phyloP scores from a whole-genome alignment of 53 echinoderm and acorn worm species.

The Zoroaster sp. region DNA sequence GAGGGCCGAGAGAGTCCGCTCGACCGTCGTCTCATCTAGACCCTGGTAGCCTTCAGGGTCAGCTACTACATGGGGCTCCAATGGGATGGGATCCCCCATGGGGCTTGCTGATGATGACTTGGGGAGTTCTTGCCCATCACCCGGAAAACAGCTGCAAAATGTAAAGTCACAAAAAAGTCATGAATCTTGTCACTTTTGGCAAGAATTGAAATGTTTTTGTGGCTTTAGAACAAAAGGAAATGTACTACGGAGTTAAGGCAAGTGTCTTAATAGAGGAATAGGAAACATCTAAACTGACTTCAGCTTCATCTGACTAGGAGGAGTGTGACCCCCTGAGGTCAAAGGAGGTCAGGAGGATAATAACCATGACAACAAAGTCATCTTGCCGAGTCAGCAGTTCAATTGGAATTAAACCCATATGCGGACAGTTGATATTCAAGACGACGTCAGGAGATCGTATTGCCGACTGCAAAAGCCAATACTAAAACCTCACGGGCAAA shows the following conservation, averaged over 20 bases:
- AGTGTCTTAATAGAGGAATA: neutral
- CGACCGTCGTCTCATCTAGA: neutral
- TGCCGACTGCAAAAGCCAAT: no score
- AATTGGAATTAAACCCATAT: no score
- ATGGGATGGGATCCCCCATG: neutral
- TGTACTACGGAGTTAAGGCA: no score
- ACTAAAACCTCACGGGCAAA: no score
- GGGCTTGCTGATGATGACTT: neutral
- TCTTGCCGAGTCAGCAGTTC: no score
- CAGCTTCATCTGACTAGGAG: neutral
- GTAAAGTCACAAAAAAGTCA: neutral
- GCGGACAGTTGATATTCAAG: no score
- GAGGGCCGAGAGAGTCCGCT: conserved; percentile 39
- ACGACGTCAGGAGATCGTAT: no score
- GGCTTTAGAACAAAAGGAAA: no score
- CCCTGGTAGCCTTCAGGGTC: neutral
- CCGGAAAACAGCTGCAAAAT: neutral
- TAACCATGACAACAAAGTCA: neutral
- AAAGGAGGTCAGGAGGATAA: neutral
- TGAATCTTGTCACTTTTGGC: no score
- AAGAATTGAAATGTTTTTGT: no score
- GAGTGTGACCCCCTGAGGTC: conserved; percentile 3
- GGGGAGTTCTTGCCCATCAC: neutral
- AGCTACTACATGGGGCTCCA: neutral
- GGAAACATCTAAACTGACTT: neutral